Evolutionary conservation across 2,888 invertebrate species (phyloP), one percentile per base, ranked within the genome.

Genomic region (Sialis fuliginosa): DNA sequence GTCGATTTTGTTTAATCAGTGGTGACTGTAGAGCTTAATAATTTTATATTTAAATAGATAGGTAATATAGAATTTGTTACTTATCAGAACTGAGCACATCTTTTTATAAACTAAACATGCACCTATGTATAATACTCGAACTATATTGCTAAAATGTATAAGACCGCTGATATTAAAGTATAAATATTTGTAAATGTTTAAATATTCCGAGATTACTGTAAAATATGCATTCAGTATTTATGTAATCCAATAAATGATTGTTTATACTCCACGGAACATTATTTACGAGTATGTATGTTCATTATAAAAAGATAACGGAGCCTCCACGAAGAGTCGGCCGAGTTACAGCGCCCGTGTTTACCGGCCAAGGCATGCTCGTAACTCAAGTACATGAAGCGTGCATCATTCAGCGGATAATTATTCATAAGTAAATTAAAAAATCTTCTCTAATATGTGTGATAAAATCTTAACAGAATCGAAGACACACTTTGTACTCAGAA

Each of bases 201-300:
- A 22, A 22, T 22, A 22, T 22, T 22, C 22, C 22, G 22, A 22
- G 22, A 22, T 22, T 22, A 22, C n/a, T 22, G 22, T 22, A 22
- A 22, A 22, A 22, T 22, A 22, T 22, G 22, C 22, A 22, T 22
- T 22, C 22, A 22, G 22, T 22, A 22, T 22, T 22, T 22, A 22
- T 22, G 56, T 57, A 55, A 57, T 52, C 54, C 51, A 53, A 55
- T 57, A 56, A 56, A 56, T 56, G 56, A 56, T 56, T 56, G 55
- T 56, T 53, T 54, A 54, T 54, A 55, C 56, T 55, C 55, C 54
- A 55, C 53, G 55, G 55, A 54, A 52, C 49, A 49, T 53, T 53
- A 57, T 58, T 58, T 57, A 57, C 54, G 52, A 44, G 48, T 50
- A 50, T 48, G 54, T 52, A 53, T 51, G 53, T 51, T 57, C 54